Conservation (phyloP, 2,888 invertebrate species). For the Notodromas monacha region DNA sequence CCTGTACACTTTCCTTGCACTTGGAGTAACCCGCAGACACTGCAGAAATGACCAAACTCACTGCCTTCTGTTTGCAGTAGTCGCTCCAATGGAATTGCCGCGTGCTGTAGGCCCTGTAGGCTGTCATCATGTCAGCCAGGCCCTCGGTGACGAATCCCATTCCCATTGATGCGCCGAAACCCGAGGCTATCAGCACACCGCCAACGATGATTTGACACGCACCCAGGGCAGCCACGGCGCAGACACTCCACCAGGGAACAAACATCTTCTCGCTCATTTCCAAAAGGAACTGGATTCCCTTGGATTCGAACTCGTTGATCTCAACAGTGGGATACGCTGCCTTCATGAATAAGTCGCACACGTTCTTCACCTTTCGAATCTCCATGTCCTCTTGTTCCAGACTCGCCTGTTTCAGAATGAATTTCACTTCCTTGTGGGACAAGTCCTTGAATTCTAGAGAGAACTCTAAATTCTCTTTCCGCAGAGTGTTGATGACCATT, state of each 20-base stretch:
- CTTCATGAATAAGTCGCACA: conserved; percentile 7
- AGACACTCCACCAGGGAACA: conserved; percentile 8
- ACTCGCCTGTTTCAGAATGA: conserved; percentile 6
- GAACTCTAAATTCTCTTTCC: conserved; percentile 8
- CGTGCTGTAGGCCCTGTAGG: conserved; percentile 8
- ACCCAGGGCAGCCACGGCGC: conserved; percentile 6
- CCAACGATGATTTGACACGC: conserved; percentile 7
- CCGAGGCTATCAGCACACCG: conserved; percentile 8
- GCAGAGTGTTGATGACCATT: conserved; percentile 6
- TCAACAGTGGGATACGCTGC: background rate
- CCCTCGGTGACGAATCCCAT: conserved; percentile 8
- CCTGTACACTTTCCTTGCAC: conserved; percentile 4
- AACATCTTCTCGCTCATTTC: conserved; percentile 8
- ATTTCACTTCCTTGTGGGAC: conserved; percentile 2
- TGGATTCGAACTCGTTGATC: background rate
- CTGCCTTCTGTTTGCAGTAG: conserved; percentile 8
- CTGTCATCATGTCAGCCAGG: conserved; percentile 7
- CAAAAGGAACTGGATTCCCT: background rate
- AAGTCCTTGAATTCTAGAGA: conserved; percentile 6
- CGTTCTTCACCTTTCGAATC: conserved; percentile 7
- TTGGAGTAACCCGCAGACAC: conserved; percentile 6
- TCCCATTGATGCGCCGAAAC: conserved; percentile 8
- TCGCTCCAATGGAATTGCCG: conserved; percentile 8
- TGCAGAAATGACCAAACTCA: conserved; percentile 8
- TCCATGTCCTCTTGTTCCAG: conserved; percentile 8